Evolutionary conservation across 2,113 vertebrate genomes (phyloP), one percentile per base, ranked within the genome.

Genomic region (Cynopterus brachyotis): DNA sequence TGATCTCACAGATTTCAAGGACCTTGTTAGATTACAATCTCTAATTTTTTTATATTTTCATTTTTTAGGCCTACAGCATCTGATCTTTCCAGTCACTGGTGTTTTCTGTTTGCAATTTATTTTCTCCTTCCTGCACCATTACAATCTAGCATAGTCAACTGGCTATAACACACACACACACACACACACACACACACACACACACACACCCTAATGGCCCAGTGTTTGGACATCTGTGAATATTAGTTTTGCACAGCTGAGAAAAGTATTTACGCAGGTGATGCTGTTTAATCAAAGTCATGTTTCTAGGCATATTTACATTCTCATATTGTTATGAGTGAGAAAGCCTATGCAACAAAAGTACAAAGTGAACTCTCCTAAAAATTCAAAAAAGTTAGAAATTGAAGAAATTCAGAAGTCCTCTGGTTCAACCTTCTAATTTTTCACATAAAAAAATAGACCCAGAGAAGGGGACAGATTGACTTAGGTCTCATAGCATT

Each of bases 271-370:
- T 90, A 32, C 6, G 5, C 28, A 45, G 47, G 79, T 85, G 92
- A 81, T 85, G 53, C 30, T 89, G 72, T 92, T 94, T 90, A 92
- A 87, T 92, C 55, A 94, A 73, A 62, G 87, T 75, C 60, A 81
- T 82, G 32, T 75, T 69, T 86, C 42, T 35, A 94, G 59, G 66
- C 13, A 95, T 53, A 93, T 72, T 94, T 89, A 73, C 9, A 86
- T 37, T 67, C 26, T 42, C 45, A 59, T 9, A n/a, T 62, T 86
- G 42, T 70, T 91, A 19, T 2, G 3, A 9, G 37, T 57, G 62
- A 94, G 40, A 78, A 40, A 90, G 3, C 53, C 72, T 81, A 19
- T 5, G 11, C 72, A 55, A 15, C 72, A 55, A 57, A 94, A 78
- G 3, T 81, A 89, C 24, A n/a, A 40, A 73, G 17, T 82, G 15